phyloP scores from a whole-genome alignment of 2,888 invertebrate species.

The Omphaloscelis lunosa region DNA sequence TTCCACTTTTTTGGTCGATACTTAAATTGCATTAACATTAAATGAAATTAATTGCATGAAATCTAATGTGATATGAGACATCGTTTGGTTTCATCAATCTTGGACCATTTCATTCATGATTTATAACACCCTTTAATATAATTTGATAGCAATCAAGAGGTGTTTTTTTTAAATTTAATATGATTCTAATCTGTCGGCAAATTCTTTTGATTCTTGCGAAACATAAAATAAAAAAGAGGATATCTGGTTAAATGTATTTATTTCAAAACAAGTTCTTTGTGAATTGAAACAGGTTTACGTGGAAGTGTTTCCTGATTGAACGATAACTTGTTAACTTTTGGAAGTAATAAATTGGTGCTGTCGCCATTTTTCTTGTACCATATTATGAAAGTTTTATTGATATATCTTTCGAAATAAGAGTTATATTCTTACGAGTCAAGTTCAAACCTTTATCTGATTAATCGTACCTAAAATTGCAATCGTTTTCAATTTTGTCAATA shows the following conservation, averaged over 20 bases:
- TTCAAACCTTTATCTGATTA: neutral
- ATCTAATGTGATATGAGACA: neutral
- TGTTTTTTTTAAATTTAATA: conserved; percentile 15
- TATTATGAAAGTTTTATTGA: neutral
- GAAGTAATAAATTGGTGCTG: conserved; percentile 17
- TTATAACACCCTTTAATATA: neutral
- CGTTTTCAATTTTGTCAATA: neutral
- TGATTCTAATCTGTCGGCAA: neutral
- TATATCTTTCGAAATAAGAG: neutral
- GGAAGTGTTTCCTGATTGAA: conserved; percentile 27
- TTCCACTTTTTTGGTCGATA: neutral
- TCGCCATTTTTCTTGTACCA: neutral
- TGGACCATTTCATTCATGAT: neutral
- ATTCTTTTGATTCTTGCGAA: conserved; percentile 11
- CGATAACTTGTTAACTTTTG: conserved; percentile 33
- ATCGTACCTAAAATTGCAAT: neutral
- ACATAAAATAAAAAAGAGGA: neutral
- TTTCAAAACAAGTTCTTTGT: conserved; percentile 19
- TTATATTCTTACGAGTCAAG: neutral
- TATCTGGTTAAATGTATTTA: conserved; percentile 6
- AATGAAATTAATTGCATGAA: neutral
- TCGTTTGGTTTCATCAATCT: neutral
- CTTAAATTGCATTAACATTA: neutral
- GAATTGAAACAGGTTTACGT: conserved; percentile 23
- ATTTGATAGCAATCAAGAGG: conserved; percentile 11